These are phyloP conservation scores for Hoplostethus atlanticus DNA, from an alignment of 2,797 vertebrate genomes.

Conservation along the genomic window DNA sequence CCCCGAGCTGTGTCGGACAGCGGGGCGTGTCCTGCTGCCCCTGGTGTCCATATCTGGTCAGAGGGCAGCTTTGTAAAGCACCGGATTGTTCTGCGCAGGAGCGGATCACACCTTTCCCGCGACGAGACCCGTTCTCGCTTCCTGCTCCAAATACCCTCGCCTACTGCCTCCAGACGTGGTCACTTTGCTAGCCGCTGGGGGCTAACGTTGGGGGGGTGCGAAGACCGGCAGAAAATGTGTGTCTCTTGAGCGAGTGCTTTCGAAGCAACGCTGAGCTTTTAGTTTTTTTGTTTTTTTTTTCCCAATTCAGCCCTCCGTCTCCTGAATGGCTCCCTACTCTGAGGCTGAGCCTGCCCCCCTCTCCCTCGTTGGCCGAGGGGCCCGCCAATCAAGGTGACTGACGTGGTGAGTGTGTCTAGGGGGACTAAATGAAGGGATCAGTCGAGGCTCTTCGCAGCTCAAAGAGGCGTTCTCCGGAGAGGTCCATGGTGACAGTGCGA, in stretches of 20 bases:
- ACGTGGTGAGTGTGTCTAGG: slow-evolving; percentile 69
- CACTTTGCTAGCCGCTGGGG: slow-evolving; percentile 53
- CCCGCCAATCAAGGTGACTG: slow-evolving; percentile 79
- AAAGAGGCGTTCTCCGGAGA: slow-evolving; percentile 74
- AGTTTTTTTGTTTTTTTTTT: slow-evolving; percentile 34
- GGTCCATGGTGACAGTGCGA: slow-evolving; percentile 74
- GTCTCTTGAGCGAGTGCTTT: slow-evolving; percentile 67
- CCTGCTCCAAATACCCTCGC: slow-evolving; percentile 43
- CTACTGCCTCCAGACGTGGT: slow-evolving; percentile 37
- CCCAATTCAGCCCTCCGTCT: slow-evolving; percentile 77
- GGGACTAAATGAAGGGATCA: slow-evolving; percentile 81
- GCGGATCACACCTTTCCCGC: slow-evolving; percentile 46
- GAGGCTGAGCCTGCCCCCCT: slow-evolving; percentile 78
- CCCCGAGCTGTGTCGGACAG: slow-evolving; percentile 50
- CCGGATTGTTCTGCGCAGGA: slow-evolving; percentile 61
- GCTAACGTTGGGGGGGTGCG: slow-evolving; percentile 52
- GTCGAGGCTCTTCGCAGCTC: slow-evolving; percentile 74
- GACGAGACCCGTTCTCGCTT: slow-evolving; percentile 35
- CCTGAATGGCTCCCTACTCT: slow-evolving; percentile 80
- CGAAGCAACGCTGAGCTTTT: slow-evolving; percentile 51
- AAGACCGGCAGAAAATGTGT: slow-evolving; percentile 72
- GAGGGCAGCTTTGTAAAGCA: slow-evolving; percentile 74
- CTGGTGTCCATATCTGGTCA: slow-evolving; percentile 61
- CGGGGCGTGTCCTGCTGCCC: slow-evolving; percentile 54
- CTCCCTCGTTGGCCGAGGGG: slow-evolving; percentile 70